A percentile compares a stretch with the other conserved stretches of the same genome.
phyloP scores from a whole-genome alignment of 92 coral and sea anemone genomes.

The Porites cylindrica region DNA sequence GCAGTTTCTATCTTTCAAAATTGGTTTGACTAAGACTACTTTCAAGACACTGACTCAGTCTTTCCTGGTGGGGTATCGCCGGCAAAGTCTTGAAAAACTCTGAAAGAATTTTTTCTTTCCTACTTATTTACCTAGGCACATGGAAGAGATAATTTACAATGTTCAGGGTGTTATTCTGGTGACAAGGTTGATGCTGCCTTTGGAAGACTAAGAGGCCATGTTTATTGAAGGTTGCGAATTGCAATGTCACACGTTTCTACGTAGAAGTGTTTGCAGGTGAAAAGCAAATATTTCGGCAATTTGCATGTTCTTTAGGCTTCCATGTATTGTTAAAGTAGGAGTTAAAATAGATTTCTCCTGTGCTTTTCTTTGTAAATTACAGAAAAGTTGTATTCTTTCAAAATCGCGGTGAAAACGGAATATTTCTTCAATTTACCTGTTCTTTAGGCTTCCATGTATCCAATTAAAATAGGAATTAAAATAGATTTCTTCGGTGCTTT shows the following conservation, averaged over 20 bases:
- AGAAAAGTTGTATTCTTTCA: too few species aligned
- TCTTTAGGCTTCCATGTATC: too few species aligned
- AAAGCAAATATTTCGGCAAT: neutral
- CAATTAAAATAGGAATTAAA: too few species aligned
- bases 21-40: too few species aligned
- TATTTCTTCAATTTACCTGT: neutral
- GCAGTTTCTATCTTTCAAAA: too few species aligned
- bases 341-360: neutral
- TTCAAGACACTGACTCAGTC: too few species aligned
- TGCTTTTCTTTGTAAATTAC: too few species aligned
- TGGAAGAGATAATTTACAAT: neutral
- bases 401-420: too few species aligned
- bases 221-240: neutral
- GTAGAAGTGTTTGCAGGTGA: neutral
- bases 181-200: neutral
- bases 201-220: neutral
- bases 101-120: neutral
- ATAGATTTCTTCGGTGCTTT: too few species aligned
- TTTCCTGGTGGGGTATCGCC: too few species aligned
- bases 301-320: neutral
- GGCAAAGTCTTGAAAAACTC: too few species aligned
- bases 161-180: neutral
- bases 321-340: neutral
- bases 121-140: too few species aligned
- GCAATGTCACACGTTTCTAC: neutral